phyloP scores from a whole-genome alignment of 1,140 invertebrate genomes.

The Hetaerina americana region DNA sequence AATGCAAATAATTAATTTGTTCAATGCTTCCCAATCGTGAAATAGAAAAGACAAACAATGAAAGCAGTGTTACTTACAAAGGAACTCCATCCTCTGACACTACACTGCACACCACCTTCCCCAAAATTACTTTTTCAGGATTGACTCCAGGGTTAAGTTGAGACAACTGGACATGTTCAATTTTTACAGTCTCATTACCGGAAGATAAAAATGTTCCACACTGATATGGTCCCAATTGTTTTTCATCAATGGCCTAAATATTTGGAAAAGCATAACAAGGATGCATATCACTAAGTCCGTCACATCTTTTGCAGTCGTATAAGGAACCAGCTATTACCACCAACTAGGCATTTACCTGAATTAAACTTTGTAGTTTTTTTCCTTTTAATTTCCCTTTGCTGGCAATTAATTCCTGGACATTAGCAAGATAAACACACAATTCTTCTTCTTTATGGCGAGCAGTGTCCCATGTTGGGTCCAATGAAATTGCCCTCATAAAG shows the following conservation, averaged over 20 bases:
- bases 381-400: constrained; percentile 62
- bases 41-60: neutral
- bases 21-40: too few species aligned
- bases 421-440: constrained; percentile 51
- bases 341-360: constrained; percentile 34
- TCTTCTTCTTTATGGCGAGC: constrained; percentile 44
- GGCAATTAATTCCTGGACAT: constrained; percentile 45
- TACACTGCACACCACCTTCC: constrained; percentile 69
- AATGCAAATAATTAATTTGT: too few species aligned
- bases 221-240: constrained; percentile 45
- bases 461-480: constrained; percentile 64
- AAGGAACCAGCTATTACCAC: too few species aligned
- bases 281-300: too few species aligned
- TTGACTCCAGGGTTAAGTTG: constrained; percentile 37
- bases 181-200: constrained; percentile 35
- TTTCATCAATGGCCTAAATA: constrained; percentile 37
- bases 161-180: constrained; percentile 34
- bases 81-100: constrained; percentile 58
- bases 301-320: too few species aligned
- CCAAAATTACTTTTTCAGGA: constrained; percentile 52
- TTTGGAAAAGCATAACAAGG: too few species aligned
- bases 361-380: constrained; percentile 50
- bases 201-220: constrained; percentile 40
- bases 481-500: constrained; percentile 45
- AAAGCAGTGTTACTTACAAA: constrained; percentile 47